Percentiles rank a stretch among this genome's conserved stretches.
Evolutionary conservation across 2,888 invertebrate species (phyloP).

Genomic region (Chesias legatella): DNA sequence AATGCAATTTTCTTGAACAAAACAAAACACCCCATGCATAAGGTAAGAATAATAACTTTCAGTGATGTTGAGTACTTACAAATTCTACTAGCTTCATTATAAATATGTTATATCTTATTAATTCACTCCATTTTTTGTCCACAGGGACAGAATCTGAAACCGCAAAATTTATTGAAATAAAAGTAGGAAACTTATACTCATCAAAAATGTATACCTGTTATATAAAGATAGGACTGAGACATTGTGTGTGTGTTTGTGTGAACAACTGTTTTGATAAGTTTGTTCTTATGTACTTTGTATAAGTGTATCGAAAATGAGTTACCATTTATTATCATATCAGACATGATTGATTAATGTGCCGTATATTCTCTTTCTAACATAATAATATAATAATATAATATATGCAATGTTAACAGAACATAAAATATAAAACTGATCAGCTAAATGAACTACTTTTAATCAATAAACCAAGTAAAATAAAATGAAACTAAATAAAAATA

Average conservation of each 20-base stretch:
- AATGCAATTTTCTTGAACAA: too few species aligned
- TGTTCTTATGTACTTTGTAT: too few species aligned
- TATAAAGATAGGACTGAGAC: too few species aligned
- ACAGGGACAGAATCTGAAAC: constrained; percentile 69
- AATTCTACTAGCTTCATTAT: constrained; percentile 74
- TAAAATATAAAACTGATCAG: not conserved
- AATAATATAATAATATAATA: not conserved
- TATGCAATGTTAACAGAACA: not conserved
- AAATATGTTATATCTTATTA: constrained; percentile 71
- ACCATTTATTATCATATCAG: constrained; percentile 76
- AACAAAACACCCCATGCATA: too few species aligned
- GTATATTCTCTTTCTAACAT: constrained; percentile 10
- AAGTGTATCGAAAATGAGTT: too few species aligned
- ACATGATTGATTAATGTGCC: constrained; percentile 43
- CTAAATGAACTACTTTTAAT: too few species aligned
- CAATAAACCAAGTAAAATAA: too few species aligned
- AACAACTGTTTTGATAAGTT: too few species aligned
- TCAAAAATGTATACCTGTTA: too few species aligned
- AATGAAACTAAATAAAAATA: too few species aligned
- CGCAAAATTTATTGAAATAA: constrained; percentile 1
- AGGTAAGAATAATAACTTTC: too few species aligned
- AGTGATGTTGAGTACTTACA: constrained; percentile 50
- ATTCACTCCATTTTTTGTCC: constrained; percentile 70
- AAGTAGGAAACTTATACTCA: not conserved
- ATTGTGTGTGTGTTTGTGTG: too few species aligned